Base-by-base conservation (phyloP, 2,888 invertebrate genomes). In the Eurytoma adleriae region DNA sequence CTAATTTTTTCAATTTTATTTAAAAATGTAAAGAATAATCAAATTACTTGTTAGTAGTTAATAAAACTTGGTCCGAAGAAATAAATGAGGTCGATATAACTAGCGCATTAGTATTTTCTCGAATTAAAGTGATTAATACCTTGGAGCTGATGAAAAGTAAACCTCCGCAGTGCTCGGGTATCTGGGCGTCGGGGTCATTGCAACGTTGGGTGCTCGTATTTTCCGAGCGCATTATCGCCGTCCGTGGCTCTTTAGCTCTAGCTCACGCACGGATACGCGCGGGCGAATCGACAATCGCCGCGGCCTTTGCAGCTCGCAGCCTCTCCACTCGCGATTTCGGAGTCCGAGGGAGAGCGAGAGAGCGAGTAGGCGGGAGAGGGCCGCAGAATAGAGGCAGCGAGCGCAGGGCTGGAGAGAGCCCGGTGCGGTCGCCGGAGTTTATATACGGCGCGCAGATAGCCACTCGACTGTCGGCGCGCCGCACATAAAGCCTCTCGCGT, bases 311-410 rank as follows among this genome's bases (percentile, higher is more conserved):
- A 20, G 40, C 40, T 40, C 40, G 40, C 40, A 40, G 40, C 62
- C 73, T 69, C 52, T 77, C 73, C 76, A 24, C 61, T 68, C 68
- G 64, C 20, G 67, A 27, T 68, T 54, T 66, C 64, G 24, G 30
- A 62, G 13, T 30, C 70, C 20, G 52, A 66, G 62, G 67, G 61
- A 77, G 79, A 79, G 77, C 67, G 40, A 68, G 77, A 69, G 40
- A 57, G 24, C 59, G 3, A 24, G 20, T 50, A 67, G 68, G 68
- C 30, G 30, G 48, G 40, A 10, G 40, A 40, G 24, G 24, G 24
- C 1, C 1, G 24, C 40, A 10, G 40, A 40, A 10, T 40, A 40
- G 40, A 40, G 40, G 1, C 10, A 30, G 30, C 3, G 30, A 30
- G 30, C 30, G 2, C 30, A 30, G 30, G 40, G 5, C 40, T 4